Evolutionary conservation across 1,140 invertebrate species (phyloP), one percentile per base, ranked within the genome.

Genomic region (Hormaphis cornu): DNA sequence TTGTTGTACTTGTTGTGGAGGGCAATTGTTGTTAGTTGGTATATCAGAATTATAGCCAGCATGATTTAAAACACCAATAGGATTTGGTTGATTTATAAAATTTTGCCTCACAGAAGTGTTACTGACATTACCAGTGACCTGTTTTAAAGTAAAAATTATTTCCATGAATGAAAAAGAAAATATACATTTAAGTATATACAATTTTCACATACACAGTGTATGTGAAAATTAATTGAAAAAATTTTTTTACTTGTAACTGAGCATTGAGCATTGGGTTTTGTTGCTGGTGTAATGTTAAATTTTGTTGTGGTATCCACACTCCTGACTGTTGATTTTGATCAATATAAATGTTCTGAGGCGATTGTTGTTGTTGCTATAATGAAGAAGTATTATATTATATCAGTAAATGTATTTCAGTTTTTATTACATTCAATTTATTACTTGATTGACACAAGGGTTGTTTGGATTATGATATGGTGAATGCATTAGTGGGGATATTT

Each of bases 181-280:
- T n/a, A n/a, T n/a, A n/a, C n/a, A n/a, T n/a, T n/a, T n/a, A n/a
- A n/a, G n/a, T n/a, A n/a, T n/a, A n/a, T n/a, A n/a, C n/a, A n/a
- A n/a, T 26, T 58, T 35, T n/a, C 16, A 58, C 1, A 40, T 12
- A n/a, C 16, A n/a, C 6, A 24, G n/a, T n/a, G n/a, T n/a, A n/a
- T n/a, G n/a, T n/a, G n/a, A 58, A 24, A 24, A 54, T 35, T 4
- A n/a, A 16, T 58, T 58, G 26, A 37, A 54, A 56, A 37, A 48
- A 24, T 10, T 61, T 26, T 35, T 46, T 26, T 80, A 87, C 86
- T 74, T 86, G 85, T 70, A 89, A 79, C 77, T 89, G 87, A 71
- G 87, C 85, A 79, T 86, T 90, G 70, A 91, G 80, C 86, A 91
- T 87, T 6, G 89, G 87, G 79, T 89, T 89, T 77, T 88, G 86